phyloP scores from a whole-genome alignment of 2,797 vertebrate genomes.

The Nyctalus aviator region DNA sequence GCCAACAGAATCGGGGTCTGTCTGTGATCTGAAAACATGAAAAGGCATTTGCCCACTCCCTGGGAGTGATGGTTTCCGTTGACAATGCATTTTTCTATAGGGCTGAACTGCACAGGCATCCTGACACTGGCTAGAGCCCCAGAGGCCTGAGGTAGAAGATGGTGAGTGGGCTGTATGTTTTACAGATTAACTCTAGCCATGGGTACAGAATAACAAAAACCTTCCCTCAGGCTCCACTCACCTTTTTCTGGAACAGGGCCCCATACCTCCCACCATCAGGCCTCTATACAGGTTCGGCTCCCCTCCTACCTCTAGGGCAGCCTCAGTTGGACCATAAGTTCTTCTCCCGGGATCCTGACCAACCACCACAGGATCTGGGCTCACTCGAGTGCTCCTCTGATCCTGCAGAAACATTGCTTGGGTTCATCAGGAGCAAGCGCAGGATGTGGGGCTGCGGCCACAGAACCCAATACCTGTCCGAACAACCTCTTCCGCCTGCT shows the following conservation, averaged over 20 bases:
- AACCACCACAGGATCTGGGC: background rate
- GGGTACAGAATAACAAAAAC: background rate
- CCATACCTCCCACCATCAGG: background rate
- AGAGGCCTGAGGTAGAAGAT: too few species aligned
- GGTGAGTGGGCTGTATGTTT: background rate
- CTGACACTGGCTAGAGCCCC: background rate
- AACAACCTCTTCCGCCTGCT: background rate
- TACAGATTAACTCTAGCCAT: background rate
- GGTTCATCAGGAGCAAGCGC: background rate
- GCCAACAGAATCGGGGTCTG: background rate
- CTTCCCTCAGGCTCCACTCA: background rate
- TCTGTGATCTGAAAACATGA: background rate
- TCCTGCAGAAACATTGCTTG: background rate
- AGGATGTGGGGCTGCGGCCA: rapidly evolving
- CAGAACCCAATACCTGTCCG: background rate
- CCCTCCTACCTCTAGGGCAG: background rate
- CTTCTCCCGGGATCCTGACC: background rate
- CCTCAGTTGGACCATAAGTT: background rate
- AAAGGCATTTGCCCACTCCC: background rate
- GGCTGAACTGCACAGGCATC: constrained; percentile 74
- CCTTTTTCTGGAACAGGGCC: background rate
- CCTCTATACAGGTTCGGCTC: background rate
- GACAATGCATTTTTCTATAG: constrained; percentile 6
- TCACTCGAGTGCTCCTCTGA: background rate
- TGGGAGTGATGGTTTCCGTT: constrained; percentile 63